Conservation (phyloP, 1,140 invertebrate species). For the Pollicipes pollicipes region DNA sequence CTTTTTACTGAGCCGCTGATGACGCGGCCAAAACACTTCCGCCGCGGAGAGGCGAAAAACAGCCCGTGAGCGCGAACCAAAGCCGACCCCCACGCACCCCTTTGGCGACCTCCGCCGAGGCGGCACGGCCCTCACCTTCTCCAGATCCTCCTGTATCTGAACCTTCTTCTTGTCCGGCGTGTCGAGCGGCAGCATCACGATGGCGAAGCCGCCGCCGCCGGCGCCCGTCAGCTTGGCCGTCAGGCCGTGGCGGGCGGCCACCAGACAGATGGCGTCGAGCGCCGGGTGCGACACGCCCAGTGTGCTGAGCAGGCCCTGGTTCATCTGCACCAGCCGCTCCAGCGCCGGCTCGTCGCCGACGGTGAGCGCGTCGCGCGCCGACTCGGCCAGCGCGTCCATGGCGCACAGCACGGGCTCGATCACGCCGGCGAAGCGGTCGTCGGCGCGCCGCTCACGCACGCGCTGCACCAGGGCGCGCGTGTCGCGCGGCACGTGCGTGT, state of each 20-base stretch:
- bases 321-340: slow-evolving; percentile 53
- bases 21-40: no score
- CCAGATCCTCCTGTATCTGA: not conserved
- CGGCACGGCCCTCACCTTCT: not conserved
- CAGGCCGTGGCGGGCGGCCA: slow-evolving; percentile 47
- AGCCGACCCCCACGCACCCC: no score
- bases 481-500: slow-evolving; percentile 62
- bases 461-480: slow-evolving; percentile 57
- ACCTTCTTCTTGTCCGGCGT: not conserved
- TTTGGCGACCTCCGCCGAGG: not conserved
- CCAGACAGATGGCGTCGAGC: slow-evolving; percentile 55
- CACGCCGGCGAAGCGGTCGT: slow-evolving; percentile 36
- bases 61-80: no score
- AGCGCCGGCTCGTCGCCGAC: not conserved
- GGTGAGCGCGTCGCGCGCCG: slow-evolving; percentile 19
- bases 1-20: no score
- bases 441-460: slow-evolving; percentile 39
- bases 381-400: slow-evolving; percentile 40
- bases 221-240: slow-evolving; percentile 80
- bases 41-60: no score
- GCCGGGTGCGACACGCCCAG: slow-evolving; percentile 73
- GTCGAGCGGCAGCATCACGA: slow-evolving; percentile 18
- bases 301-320: slow-evolving; percentile 60
- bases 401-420: slow-evolving; percentile 46
- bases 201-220: slow-evolving; percentile 73